Evolutionary conservation across 2,888 invertebrate species (phyloP).

Genomic region (Laothoe populi): DNA sequence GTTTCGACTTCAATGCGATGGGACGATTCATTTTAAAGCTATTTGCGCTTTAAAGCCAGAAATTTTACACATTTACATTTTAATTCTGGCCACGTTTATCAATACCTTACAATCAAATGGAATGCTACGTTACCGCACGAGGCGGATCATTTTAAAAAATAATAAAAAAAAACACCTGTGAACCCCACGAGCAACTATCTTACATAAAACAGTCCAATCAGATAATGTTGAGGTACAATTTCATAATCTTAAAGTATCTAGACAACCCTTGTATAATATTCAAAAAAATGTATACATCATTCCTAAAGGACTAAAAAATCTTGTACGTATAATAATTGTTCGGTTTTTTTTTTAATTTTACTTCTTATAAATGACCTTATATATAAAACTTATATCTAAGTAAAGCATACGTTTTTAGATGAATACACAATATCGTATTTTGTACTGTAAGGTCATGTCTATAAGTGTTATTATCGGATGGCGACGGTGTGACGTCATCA

Average conservation of each 20-base stretch:
- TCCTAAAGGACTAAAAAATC: constrained; percentile 51
- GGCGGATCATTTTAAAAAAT: constrained; percentile 16
- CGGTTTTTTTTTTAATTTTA: constrained; percentile 43
- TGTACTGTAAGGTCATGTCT: constrained; percentile 79
- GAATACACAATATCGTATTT: constrained; percentile 78
- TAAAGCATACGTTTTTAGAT: constrained; percentile 79
- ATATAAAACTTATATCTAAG: constrained; percentile 68
- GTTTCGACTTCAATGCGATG: constrained; percentile 72
- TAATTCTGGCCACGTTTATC: constrained; percentile 44
- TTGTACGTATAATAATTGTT: constrained; percentile 67
- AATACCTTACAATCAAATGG: constrained; percentile 47
- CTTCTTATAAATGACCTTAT: constrained; percentile 52
- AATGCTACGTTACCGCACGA: constrained; percentile 36
- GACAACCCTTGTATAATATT: constrained; percentile 59
- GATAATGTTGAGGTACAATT: constrained; percentile 67
- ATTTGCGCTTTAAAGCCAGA: constrained; percentile 45
- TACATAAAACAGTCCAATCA: constrained; percentile 64
- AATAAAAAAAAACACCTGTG: constrained; percentile 40
- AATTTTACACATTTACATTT: constrained; percentile 34
- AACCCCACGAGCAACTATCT: constrained; percentile 52
- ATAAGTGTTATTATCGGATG: constrained; percentile 4
- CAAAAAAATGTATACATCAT: constrained; percentile 56
- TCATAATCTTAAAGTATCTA: constrained; percentile 63
- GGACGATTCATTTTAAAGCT: constrained; percentile 77
- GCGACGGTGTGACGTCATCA: neutral